Percentiles rank a stretch among this genome's conserved stretches.
Conservation (phyloP, 1,140 invertebrate genomes). For the Hyposmocoma kahamanoa region DNA sequence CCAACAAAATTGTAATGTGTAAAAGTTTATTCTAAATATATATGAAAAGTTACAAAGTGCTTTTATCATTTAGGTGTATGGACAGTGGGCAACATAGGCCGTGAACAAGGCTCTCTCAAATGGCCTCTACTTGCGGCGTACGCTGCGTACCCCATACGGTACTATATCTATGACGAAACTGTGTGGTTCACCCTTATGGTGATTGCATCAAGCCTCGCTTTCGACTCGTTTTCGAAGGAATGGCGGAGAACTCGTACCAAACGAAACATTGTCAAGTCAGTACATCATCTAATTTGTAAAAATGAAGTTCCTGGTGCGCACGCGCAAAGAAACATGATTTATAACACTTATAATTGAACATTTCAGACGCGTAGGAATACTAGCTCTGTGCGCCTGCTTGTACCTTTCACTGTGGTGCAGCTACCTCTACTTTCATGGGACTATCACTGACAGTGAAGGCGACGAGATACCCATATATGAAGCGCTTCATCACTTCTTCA, state of each 20-base stretch:
- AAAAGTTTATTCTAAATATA: too few species aligned
- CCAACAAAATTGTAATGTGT: too few species aligned
- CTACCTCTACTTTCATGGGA: constrained; percentile 93
- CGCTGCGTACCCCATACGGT: constrained; percentile 77
- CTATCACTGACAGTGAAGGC: constrained; percentile 88
- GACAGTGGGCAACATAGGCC: constrained; percentile 92
- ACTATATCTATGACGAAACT: constrained; percentile 79
- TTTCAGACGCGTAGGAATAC: constrained; percentile 66
- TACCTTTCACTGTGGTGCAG: constrained; percentile 84
- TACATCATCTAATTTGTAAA: constrained; percentile 2
- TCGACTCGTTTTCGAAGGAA: constrained; percentile 83
- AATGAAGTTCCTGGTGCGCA: not conserved
- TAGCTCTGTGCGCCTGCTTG: constrained; percentile 77
- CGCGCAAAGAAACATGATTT: too few species aligned
- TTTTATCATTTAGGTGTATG: constrained; percentile 83
- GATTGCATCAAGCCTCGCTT: constrained; percentile 76
- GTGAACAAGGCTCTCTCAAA: constrained; percentile 81
- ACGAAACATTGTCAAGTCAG: constrained; percentile 55
- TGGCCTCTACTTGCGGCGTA: constrained; percentile 82
- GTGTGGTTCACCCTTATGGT: constrained; percentile 80
- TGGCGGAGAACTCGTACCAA: constrained; percentile 81
- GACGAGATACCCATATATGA: constrained; percentile 91
- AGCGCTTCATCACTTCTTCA: constrained; percentile 91
- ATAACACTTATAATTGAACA: constrained; percentile 5
- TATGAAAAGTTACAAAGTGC: too few species aligned